Percentiles rank a stretch among this genome's conserved stretches.
Evolutionary conservation across 2,888 invertebrate species (phyloP).

Genomic region (Agrotis segetum): DNA sequence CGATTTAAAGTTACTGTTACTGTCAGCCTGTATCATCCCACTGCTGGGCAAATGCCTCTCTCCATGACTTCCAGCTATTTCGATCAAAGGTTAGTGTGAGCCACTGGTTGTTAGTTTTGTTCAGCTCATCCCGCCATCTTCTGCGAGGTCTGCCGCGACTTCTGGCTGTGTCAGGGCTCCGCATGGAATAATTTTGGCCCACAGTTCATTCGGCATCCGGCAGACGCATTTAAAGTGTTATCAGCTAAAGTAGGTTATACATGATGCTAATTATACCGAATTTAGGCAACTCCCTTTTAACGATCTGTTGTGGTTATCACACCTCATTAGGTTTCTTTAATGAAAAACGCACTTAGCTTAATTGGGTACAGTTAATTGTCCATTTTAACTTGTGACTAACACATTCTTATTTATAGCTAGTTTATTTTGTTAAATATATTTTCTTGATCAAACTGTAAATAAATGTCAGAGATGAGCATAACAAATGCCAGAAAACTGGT

Average conservation of each 20-base stretch:
- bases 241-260: constrained; percentile 9
- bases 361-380: constrained; percentile 12
- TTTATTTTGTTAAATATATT: background rate
- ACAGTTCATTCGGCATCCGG: too few relatives aligned
- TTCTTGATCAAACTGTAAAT: constrained; percentile 5
- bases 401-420: background rate
- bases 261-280: constrained; percentile 10
- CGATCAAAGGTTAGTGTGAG: too few relatives aligned
- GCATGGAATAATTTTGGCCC: too few relatives aligned
- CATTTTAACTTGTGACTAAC: background rate
- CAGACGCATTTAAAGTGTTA: too few relatives aligned
- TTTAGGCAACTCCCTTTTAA: constrained; percentile 3
- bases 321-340: constrained; percentile 9
- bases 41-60: too few relatives aligned
- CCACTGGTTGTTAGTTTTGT: too few relatives aligned
- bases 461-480: constrained; percentile 28
- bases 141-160: too few relatives aligned
- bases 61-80: too few relatives aligned
- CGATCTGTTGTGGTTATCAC: constrained; percentile 10
- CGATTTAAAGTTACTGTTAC: too few relatives aligned
- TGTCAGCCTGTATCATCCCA: too few relatives aligned
- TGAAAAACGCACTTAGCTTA: constrained; percentile 3
- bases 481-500: constrained; percentile 17
- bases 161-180: too few relatives aligned
- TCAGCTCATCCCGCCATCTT: too few relatives aligned